Evolutionary conservation across 2,888 invertebrate species (phyloP).

Genomic region (Eretmocerus hayati): DNA sequence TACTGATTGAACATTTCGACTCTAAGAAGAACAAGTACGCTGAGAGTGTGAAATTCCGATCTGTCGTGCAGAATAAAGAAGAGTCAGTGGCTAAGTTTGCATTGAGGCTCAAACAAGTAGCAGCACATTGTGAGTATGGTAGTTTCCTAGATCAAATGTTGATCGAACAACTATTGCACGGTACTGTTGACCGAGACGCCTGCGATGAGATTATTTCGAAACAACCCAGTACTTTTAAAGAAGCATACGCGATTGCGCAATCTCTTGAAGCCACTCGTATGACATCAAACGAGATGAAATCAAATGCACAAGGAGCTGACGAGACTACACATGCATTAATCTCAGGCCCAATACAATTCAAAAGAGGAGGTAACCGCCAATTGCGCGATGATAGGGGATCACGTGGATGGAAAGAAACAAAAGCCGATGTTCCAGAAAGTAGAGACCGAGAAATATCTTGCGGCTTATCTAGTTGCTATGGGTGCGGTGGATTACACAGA

Average conservation of each 20-base stretch:
- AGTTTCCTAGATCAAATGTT: background rate
- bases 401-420: no score
- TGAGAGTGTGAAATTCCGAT: background rate
- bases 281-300: background rate
- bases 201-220: slow-evolving; percentile 19
- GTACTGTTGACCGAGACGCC: slow-evolving; percentile 1
- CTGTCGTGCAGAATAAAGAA: background rate
- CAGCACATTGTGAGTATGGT: background rate
- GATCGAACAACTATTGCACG: background rate
- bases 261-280: slow-evolving; percentile 13
- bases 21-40: no score
- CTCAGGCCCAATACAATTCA: background rate
- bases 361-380: no score
- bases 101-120: background rate
- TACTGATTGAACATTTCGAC: background rate
- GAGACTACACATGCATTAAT: background rate
- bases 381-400: no score
- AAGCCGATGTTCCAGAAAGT: no score
- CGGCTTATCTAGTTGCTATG: background rate
- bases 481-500: background rate
- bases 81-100: background rate
- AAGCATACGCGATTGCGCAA: slow-evolving; percentile 14
- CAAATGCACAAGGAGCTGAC: background rate
- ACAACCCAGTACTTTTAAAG: slow-evolving; percentile 12
- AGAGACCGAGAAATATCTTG: no score